phyloP scores from a whole-genome alignment of 2,113 vertebrate genomes.

The Phylloscopus trochiloides region DNA sequence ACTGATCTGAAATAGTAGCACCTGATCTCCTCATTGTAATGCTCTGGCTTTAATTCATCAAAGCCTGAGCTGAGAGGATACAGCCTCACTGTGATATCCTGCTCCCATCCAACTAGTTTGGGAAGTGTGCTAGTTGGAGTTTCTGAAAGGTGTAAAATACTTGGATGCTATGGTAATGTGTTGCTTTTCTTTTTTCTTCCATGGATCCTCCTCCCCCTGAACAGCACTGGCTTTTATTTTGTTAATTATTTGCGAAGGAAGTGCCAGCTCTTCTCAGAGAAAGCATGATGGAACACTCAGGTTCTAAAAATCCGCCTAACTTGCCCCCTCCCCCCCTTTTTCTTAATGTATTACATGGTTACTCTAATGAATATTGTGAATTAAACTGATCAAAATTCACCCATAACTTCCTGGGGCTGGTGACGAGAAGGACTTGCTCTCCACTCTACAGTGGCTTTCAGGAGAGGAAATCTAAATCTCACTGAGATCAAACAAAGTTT shows the following conservation, averaged over 20 bases:
- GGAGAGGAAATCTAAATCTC: background rate
- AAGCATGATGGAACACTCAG: rapidly evolving
- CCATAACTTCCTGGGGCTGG: background rate
- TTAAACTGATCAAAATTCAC: background rate
- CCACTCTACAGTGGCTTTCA: background rate
- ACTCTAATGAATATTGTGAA: rapidly evolving
- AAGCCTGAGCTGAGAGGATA: background rate
- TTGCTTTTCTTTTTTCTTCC: background rate
- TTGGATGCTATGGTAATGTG: background rate
- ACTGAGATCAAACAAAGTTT: background rate
- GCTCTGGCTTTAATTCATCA: background rate
- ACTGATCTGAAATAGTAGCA: background rate
- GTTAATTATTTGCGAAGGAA: background rate
- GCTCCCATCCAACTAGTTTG: background rate
- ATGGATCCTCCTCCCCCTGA: background rate
- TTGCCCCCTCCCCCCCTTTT: rapidly evolving
- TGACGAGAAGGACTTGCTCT: background rate
- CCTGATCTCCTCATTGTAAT: background rate
- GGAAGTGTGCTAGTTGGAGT: background rate
- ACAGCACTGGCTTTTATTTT: background rate
- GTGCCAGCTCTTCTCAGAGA: background rate
- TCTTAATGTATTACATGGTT: background rate
- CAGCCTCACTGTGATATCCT: background rate
- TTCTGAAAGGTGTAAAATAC: background rate
- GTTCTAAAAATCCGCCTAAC: background rate